Evolutionary conservation across 2,797 vertebrate genomes (phyloP), one percentile per base, ranked within the genome.

Genomic region (Lindbergichthys nudifrons): DNA sequence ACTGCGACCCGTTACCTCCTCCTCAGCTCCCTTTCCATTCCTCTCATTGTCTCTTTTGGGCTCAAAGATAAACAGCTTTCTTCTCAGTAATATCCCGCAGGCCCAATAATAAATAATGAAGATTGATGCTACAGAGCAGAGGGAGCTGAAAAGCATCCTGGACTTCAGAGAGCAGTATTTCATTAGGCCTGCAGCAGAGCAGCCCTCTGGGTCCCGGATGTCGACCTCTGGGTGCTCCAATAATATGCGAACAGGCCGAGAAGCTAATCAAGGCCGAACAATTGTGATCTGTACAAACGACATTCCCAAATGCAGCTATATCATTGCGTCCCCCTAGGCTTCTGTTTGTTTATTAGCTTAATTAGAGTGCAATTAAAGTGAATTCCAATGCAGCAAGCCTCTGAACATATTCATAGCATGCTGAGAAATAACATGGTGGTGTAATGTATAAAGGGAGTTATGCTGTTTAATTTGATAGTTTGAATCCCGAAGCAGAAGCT

Each of bases 331-430:
- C 80, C 86, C 76, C 16, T 46, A 70, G 90, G 88, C 74, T 84
- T 76, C 62, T 87, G 54, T 92, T 90, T 88, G 87, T 90, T 92
- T 92, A 91, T 92, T 88, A 75, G 80, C 89, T 91, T 89, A 93
- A 94, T 94, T 90, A 91, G 81, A 83, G 75, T 2, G 30, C 79
- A 85, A 88, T 90, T 88, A 86, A 61, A 10, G 80, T 19, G 63
- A 65, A 75, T 75, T 81, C 68, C 83, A 58, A 82, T 65, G 77
- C 81, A 83, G 75, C 79, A 73, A 77, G 65, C 52, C 54, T 48
- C 64, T 75, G 47, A 82, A 70, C 8, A 32, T 76, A 85, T 82
- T 63, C 59, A 73, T 59, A 52, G 62, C 77, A 75, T 65, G 65
- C 84, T 68, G 73, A 56, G 70, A 82, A 80, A 79, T 72, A 79